Base-by-base conservation (phyloP, 2,797 vertebrate genomes). In the Acrossocheilus fasciatus region DNA sequence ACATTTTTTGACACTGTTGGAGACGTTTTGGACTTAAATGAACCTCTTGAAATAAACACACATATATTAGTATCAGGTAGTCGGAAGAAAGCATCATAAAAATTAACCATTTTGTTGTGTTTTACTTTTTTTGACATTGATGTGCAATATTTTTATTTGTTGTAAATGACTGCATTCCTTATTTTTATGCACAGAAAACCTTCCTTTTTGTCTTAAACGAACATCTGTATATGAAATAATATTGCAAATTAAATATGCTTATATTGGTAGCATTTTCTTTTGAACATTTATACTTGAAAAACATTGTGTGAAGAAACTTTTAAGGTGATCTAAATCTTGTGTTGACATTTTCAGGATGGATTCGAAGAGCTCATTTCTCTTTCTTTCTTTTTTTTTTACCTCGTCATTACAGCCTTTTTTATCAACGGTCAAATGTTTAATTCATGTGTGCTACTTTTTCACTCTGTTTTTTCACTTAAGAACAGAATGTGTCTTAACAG, bases 281-380 rank as follows among this genome's bases (percentile, higher is more conserved):
- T 50, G 20, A 88, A 88, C 20, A 85, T 81, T 87, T 68, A 89
- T 91, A 88, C 87, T 88, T 89, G 85, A 89, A 87, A 80, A 70
- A 82, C 54, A 78, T 54, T 85, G 66, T 85, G 64, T 76, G 82
- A 47, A 45, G 69, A 66, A 66, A 70, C 39, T 11, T 81, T 68
- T 18, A 9, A 68, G 30, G 15, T 68, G 30, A 72, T 79, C 68
- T 10, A 77, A 17, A 52, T 57, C 18, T 68, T 64, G 36, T 64
- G 39, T 69, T 80, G 76, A 81, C 47, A 66, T 81, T 84, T 66
- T 34, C 30, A 74, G 47, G 17, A 11, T 43, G 59, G 12, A 72
- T 68, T 73, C 6, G 54, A 11, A 47, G 52, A 62, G 26, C 36
- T 79, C 77, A 74, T n/a, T 20, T 34, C 12, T 43, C n/a, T 75